Percentiles rank a stretch among this genome's conserved stretches.
phyloP scores from a whole-genome alignment of 2,113 vertebrate genomes.

The Brachyistius frenatus region DNA sequence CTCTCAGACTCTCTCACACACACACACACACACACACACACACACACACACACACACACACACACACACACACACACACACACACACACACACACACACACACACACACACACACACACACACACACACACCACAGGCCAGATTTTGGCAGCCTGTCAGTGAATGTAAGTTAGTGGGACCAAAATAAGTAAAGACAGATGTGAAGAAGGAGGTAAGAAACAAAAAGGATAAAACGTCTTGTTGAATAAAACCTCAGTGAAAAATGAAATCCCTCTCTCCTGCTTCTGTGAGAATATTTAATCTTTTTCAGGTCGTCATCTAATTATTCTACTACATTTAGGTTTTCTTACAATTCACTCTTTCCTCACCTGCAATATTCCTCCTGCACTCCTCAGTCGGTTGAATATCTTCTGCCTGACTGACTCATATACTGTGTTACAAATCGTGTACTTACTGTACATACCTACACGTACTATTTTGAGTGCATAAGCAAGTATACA shows the following conservation, averaged over 20 bases:
- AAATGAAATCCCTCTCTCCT: neutral
- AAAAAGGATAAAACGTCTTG: fast-evolving
- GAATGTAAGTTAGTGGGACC: neutral
- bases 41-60: neutral
- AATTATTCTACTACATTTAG: neutral
- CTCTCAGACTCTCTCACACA: neutral
- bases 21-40: neutral
- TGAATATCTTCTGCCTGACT: no score
- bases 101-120: neutral
- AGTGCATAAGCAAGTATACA: no score
- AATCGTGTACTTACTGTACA: no score
- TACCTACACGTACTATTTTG: no score
- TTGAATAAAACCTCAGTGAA: neutral
- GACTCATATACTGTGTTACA: no score
- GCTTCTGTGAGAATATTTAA: no score
- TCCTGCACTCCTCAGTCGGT: no score
- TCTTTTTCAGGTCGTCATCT: neutral
- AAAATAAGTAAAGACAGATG: constrained; percentile 6
- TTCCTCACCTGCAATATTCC: no score
- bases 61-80: neutral
- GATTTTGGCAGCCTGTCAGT: constrained; percentile 1
- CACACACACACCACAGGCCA: neutral
- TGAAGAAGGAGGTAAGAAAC: neutral
- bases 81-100: neutral
- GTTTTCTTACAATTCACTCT: no score